Conservation (phyloP, 2,113 vertebrate genomes). For the Chloebia gouldiae region DNA sequence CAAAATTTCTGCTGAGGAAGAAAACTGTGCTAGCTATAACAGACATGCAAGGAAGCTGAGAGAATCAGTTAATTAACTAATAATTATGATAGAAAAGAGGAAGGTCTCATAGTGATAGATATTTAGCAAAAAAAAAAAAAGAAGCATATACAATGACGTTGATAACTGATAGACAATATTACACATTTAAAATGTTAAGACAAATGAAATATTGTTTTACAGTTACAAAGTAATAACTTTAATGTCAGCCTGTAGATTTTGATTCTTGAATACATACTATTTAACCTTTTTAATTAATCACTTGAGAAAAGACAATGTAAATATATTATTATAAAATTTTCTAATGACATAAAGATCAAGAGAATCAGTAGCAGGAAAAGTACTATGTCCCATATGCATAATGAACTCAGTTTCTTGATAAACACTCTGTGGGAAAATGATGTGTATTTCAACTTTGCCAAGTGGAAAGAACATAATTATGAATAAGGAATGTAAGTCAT, state of each 20-base stretch:
- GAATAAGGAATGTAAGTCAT: conserved; percentile 9
- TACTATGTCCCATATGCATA: neutral
- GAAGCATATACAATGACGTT: neutral
- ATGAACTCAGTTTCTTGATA: neutral
- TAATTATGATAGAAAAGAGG: neutral
- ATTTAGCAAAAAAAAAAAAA: neutral
- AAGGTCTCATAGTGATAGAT: neutral
- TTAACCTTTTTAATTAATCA: neutral
- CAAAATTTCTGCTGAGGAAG: neutral
- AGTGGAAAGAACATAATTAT: conserved; percentile 3
- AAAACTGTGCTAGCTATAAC: neutral
- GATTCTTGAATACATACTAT: neutral
- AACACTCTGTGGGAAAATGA: neutral
- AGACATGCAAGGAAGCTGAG: neutral
- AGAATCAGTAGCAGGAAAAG: neutral
- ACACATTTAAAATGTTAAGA: neutral
- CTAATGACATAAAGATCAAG: neutral
- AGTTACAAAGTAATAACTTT: neutral
- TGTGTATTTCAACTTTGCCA: neutral
- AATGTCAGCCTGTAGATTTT: neutral
- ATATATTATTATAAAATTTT: neutral
- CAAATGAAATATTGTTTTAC: neutral
- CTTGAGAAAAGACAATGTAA: neutral
- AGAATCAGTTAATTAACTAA: conserved; percentile 31
- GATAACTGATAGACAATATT: neutral